Conservation (phyloP, 2,888 invertebrate species). For the Aphodius sticticus region DNA sequence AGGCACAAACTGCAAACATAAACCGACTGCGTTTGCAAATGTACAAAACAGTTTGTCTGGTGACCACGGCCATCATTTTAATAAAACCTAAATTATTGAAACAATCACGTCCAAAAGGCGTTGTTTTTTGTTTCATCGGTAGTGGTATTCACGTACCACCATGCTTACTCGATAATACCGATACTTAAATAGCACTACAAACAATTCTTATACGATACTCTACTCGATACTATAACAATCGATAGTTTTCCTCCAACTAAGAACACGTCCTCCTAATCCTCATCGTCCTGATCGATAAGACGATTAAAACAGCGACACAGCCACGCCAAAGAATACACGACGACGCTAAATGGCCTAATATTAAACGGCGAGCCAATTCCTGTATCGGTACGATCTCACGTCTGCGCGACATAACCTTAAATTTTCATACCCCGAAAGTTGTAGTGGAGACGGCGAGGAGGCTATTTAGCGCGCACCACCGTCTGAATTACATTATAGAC, state of each 20-base stretch:
- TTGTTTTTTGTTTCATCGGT: too few species aligned
- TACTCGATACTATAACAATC: neutral
- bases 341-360: neutral
- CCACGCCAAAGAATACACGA: neutral
- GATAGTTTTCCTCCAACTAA: neutral
- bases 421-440: conserved; percentile 24
- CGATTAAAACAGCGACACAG: neutral
- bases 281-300: neutral
- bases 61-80: too few species aligned
- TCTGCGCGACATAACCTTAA: conserved; percentile 22
- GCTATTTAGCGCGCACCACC: conserved; percentile 20
- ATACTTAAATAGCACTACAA: too few species aligned
- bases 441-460: conserved; percentile 8
- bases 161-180: too few species aligned
- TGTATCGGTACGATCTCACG: conserved; percentile 21
- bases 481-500: conserved; percentile 26
- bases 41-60: too few species aligned
- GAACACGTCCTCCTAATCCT: neutral
- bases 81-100: too few species aligned
- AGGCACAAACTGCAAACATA: too few species aligned
- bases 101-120: too few species aligned
- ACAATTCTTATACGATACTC: too few species aligned
- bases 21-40: too few species aligned
- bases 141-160: too few species aligned
- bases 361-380: conserved; percentile 13